Evolutionary conservation across 2,113 vertebrate genomes (phyloP), one percentile per base, ranked within the genome.

Genomic region (Panurus biarmicus): DNA sequence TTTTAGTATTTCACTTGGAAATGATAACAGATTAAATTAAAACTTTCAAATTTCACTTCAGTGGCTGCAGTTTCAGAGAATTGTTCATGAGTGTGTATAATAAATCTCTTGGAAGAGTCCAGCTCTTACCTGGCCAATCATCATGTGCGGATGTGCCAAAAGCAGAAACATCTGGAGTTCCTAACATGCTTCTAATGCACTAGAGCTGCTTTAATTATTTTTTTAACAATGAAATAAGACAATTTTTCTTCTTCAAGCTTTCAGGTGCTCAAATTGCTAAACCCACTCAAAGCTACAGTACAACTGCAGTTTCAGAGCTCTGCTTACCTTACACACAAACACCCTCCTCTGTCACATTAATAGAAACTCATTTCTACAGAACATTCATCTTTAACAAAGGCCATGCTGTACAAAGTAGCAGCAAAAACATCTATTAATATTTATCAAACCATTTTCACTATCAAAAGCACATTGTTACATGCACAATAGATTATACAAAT

Each of bases 361-460:
- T 11, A 76, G 94, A 97, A 97, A 71, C 48, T 95, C 86, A 95
- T 69, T 95, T 95, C 88, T 90, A 85, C 12, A 90, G 61, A 96
- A 97, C 89, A 95, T 85, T 90, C 81, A 86, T 89, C 80, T 92
- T 93, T 89, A 96, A 96, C 90, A 97, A 96, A 95, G 87, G 84
- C 85, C 28, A 70, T 9, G 58, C 38, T 89, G 23, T 62, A 97
- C n/a, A 95, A 95, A 97, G 83, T n/a, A 79, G 77, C 42, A 83
- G 65, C 89, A 77, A 93, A 95, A 97, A 83, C 31, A 95, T 45
- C 56, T 89, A 97, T 98, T 97, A 97, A 98, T 98, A 98, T 98
- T 98, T 97, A 98, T 98, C 97, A 97, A 97, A 95, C 87, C 83
- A 95, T 96, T 97, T 83, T 96, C 95, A 97, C 90, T 89, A 97